phyloP scores from a whole-genome alignment of 2,888 invertebrate species.

The Leptopterna dolabrata region DNA sequence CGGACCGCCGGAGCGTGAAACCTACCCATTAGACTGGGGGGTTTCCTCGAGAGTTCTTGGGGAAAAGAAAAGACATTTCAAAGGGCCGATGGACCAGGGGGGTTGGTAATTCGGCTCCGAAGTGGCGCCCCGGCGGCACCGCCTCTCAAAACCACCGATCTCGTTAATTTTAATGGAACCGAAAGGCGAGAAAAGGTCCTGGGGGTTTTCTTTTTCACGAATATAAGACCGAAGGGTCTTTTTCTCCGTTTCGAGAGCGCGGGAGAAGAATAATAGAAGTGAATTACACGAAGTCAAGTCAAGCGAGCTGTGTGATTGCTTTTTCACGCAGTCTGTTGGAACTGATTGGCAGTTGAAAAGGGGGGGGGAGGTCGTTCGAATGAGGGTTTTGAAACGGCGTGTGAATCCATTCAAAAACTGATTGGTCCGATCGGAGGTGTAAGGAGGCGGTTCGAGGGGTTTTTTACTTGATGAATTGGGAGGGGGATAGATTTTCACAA shows the following conservation, averaged over 20 bases:
- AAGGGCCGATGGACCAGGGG: not conserved
- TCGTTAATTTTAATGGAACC: slow-evolving; percentile 48
- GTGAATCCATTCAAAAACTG: slow-evolving; percentile 41
- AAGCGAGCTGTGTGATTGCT: slow-evolving; percentile 44
- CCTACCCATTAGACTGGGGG: slow-evolving; percentile 30
- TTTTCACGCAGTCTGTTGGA: slow-evolving; percentile 43
- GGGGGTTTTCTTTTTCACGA: not conserved
- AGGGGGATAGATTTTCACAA: not conserved
- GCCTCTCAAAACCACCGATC: not conserved
- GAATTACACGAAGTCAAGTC: slow-evolving; percentile 41
- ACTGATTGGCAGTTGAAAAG: slow-evolving; percentile 51
- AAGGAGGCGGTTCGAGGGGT: not conserved
- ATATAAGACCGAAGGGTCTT: not conserved
- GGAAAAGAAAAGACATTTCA: slow-evolving; percentile 24
- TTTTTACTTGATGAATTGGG: not conserved
- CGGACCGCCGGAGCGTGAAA: slow-evolving; percentile 17
- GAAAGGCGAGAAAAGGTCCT: slow-evolving; percentile 14
- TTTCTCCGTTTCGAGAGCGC: not conserved
- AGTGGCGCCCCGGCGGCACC: slow-evolving; percentile 25
- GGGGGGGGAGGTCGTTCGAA: slow-evolving; percentile 14
- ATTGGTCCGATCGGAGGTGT: slow-evolving; percentile 31
- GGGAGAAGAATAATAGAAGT: slow-evolving; percentile 41
- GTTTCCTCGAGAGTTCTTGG: slow-evolving; percentile 8
- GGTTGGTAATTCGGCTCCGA: slow-evolving; percentile 37
- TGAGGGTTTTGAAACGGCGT: slow-evolving; percentile 41